Base-by-base conservation (phyloP, 2,113 vertebrate genomes). In the Callorhinus ursinus region DNA sequence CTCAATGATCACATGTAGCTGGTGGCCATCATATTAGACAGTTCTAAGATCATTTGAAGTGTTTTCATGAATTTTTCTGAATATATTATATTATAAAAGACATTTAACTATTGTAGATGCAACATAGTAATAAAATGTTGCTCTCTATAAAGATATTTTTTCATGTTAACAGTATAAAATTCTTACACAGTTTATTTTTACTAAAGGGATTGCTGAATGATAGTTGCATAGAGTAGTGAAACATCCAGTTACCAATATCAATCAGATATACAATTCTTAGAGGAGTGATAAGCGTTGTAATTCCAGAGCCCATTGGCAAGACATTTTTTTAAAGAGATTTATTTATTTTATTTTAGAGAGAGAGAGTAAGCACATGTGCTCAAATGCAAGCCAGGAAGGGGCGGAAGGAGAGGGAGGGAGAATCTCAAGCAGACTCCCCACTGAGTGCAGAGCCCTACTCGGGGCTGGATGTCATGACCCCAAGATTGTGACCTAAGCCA, bases 321-420 rank as follows among this genome's bases (percentile, higher is more conserved):
- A 61, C 3, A 3, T 79, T 0, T 13, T 89, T 65, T 33, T 49
- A 5, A 67, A n/a, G 67, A n/a, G 16, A 69, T 69, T 19, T n/a
- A 69, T 69, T 69, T 69, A 69, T 69, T 67, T 67, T 67, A n/a
- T 67, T 69, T 69, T 69, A n/a, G 16, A 69, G 33, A 69, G 14
- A 33, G 16, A 69, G 3, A n/a, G 31, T 18, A 57, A 19, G 7
- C 55, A 1, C 1, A 0, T 19, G 31, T n/a, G 33, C 33, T 9
- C 0, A 8, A 9, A 33, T 9, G 7, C 33, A 69, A 69, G 33
- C 16, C 8, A 9, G 67, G 16, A n/a, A 69, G 61, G 4, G 26
- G 11, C 24, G 12, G 59, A 63, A 63, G 61, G 61, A 63, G 61
- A 63, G 33, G 16, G 67, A 69, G 16, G 9, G 33, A 69, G 65